Evolutionary conservation across 2,888 invertebrate genomes (phyloP), one percentile per base, ranked within the genome.

Genomic region (Rutpela maculata): DNA sequence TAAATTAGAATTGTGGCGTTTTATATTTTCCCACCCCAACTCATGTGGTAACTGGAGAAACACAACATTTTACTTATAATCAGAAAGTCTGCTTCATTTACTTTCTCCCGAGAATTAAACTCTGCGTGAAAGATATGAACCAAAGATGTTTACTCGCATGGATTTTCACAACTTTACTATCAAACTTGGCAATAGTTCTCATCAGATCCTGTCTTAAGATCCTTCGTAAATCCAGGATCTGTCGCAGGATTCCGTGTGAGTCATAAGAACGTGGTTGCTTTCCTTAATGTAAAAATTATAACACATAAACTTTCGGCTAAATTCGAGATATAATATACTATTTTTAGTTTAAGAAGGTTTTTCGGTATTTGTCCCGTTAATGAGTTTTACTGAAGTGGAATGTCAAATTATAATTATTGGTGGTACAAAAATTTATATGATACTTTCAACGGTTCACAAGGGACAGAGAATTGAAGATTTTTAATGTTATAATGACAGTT

Each of bases 111-210:
- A 82, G 85, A 83, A 86, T 84, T 87, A 88, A 89, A 89, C 86
- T 86, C 87, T 86, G 87, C 86, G 89, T 89, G 89, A 89, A 89
- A 89, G 88, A 89, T 88, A 87, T 84, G 84, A 86, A 87, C 86
- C 88, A 81, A 87, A 87, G 86, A 88, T 87, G 88, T 88, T 88
- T 87, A 87, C 87, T 87, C 85, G 86, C 87, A 87, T 87, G 87
- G 88, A 88, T 89, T 88, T 88, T 87, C 86, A 83, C 84, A 88
- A 88, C 87, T 88, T 88, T 85, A 85, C 87, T 87, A 87, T 87
- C 87, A 86, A 88, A 81, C 73, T 81, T 81, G 72, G 77, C 73
- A 75, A 82, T 87, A 87, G 84, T 84, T 84, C 82, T 84, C 86
- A 85, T 86, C 86, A 85, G 80, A 72, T 76, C 74, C 69, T 18